phyloP scores from a whole-genome alignment of 2,888 invertebrate genomes.

The Temnothorax rugatulus region DNA sequence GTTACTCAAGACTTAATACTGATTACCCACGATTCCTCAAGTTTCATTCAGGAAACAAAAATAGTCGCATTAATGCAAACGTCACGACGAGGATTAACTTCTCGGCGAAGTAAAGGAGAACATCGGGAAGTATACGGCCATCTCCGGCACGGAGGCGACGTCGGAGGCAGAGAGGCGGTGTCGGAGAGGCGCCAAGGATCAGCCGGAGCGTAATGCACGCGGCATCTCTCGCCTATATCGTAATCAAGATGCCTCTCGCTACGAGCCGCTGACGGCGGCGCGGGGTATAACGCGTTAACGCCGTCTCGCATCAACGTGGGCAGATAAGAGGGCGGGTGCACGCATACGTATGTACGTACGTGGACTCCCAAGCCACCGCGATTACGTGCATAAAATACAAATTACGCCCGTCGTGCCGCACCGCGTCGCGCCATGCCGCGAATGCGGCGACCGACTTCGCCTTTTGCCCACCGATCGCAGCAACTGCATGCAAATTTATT shows the following conservation, averaged over 20 bases:
- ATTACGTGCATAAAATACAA: conserved; percentile 55
- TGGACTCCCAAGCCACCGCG: conserved; percentile 28
- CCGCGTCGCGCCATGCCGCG: conserved; percentile 14
- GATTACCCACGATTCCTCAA: neutral
- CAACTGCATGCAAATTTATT: conserved; percentile 48
- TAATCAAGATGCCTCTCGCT: conserved; percentile 57
- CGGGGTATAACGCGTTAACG: conserved; percentile 24
- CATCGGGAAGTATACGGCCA: neutral
- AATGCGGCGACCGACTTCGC: conserved; percentile 46
- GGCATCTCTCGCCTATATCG: conserved; percentile 52
- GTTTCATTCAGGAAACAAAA: neutral
- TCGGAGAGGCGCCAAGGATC: conserved; percentile 52
- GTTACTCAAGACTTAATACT: neutral
- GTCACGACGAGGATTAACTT: neutral
- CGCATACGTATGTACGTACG: neutral
- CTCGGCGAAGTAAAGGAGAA: neutral
- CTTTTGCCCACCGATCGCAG: conserved; percentile 46
- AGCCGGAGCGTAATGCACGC: conserved; percentile 48
- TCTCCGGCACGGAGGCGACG: neutral
- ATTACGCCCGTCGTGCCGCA: conserved; percentile 32
- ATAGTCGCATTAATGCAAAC: neutral
- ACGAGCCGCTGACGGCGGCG: conserved; percentile 48
- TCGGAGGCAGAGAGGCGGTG: conserved; percentile 2
- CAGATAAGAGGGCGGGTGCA: conserved; percentile 32
- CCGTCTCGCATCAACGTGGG: conserved; percentile 36